Conservation (phyloP, 1,140 invertebrate genomes). For the Lithobius niger region DNA sequence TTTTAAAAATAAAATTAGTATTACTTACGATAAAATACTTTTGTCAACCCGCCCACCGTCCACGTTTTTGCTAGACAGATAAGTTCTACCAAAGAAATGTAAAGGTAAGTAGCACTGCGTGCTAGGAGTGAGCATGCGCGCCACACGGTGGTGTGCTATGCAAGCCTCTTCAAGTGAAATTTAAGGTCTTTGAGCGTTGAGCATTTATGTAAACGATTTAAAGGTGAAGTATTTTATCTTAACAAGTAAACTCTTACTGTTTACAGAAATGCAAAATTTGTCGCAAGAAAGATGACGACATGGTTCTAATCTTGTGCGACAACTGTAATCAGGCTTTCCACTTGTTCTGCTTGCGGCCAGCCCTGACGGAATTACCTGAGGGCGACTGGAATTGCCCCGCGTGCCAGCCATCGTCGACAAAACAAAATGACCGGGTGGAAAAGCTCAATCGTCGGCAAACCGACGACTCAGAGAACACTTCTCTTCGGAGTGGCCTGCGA, state of each 20-base stretch:
- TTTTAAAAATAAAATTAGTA: too few species aligned
- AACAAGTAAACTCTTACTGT: background rate
- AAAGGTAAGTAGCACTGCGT: too few species aligned
- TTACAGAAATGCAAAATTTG: conserved; percentile 37
- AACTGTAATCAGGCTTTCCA: conserved; percentile 36
- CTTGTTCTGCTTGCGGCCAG: conserved; percentile 33
- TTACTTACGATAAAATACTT: too few species aligned
- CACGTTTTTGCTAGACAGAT: too few species aligned
- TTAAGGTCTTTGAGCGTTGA: too few species aligned
- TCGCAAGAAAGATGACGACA: conserved; percentile 30
- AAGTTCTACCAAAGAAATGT: too few species aligned
- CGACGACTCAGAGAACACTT: background rate
- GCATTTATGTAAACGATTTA: too few species aligned
- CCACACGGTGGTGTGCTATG: background rate
- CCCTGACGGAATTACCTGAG: conserved; percentile 26
- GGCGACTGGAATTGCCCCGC: conserved; percentile 35
- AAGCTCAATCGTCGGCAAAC: background rate
- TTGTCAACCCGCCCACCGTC: too few species aligned
- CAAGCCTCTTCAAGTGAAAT: too few species aligned
- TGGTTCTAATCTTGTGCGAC: conserved; percentile 32
- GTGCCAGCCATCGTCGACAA: conserved; percentile 17
- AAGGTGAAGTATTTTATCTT: too few species aligned
- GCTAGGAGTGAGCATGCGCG: too few species aligned
- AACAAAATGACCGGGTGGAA: background rate
- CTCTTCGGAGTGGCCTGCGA: background rate